Base-by-base conservation (phyloP, 1,140 invertebrate species). In the Batillaria attramentaria region DNA sequence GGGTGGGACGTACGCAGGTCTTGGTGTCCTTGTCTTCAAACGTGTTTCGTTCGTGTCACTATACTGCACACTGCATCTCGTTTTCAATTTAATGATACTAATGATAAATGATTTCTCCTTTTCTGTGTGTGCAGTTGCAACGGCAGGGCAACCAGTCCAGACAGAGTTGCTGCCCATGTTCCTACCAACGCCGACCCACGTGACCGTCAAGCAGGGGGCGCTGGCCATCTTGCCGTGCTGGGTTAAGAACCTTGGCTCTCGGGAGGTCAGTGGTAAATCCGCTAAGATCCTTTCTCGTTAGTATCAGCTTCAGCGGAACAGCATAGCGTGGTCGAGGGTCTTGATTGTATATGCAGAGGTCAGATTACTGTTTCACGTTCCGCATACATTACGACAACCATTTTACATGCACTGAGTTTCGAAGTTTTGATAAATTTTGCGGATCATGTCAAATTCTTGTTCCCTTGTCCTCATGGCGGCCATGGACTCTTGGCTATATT, bases 181-280 rank as follows among this genome's bases (percentile, higher is more conserved):
- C 35, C 66, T 78, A 3, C 35, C 37, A 46, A 70, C 77, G 20
- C 43, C 68, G 42, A 54, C 65, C 24, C 65, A 78, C 46, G 68
- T 78, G 24, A 78, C 66, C 24, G 77, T 78, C 5, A 57, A 66
- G 42, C 20, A 70, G 20, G 77, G 77, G 10, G 66, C 43, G 0
- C 46, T 78, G 66, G 77, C 77, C 39, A 78, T 78, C 8, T 39
- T 78, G 68, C 77, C 42, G 18, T 78, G 77, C 68, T 70, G 65
- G 68, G 77, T 78, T 4, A 31, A 68, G 13, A 18, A 78, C 28
- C 77, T 78, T 10, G 77, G 77, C 0, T 10, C 66, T 68, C 70
- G 66, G 41, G 43, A 78, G 77, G 77, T 78, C 18, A 8, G 66
- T 78, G 16, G 1, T 2, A 41, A 69, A 2, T 2, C 46, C 46